Evolutionary conservation across 2,888 invertebrate genomes (phyloP).

Genomic region (Aleiodes leptofemur): DNA sequence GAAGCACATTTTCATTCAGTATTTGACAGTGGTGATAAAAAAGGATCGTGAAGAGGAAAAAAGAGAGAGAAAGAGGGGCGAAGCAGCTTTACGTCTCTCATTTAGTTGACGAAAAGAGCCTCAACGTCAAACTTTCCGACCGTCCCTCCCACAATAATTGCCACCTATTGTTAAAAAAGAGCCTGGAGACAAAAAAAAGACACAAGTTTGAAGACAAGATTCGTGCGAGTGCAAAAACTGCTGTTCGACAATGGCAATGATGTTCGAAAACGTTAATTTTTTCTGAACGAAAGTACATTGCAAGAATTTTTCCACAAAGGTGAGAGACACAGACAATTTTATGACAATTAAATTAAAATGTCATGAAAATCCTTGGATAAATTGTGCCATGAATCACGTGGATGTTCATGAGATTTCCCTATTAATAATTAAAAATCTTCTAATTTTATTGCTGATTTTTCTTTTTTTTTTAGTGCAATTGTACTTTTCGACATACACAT

Average conservation of each 20-base stretch:
- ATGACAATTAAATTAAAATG: too few species aligned
- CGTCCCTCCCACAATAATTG: background rate
- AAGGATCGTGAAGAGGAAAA: background rate
- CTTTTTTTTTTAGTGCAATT: background rate
- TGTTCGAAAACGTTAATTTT: too few species aligned
- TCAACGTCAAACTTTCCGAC: too few species aligned
- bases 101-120: too few species aligned
- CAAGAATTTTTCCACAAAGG: too few species aligned
- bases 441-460: slow-evolving; percentile 4
- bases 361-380: background rate
- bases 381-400: background rate
- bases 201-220: too few species aligned
- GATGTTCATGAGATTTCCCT: background rate
- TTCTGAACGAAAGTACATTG: too few species aligned
- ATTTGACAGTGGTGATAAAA: background rate
- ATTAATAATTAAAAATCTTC: background rate
- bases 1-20: background rate
- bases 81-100: too few species aligned
- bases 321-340: too few species aligned
- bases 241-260: too few species aligned
- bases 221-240: too few species aligned
- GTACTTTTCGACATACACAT: background rate
- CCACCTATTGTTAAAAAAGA: background rate
- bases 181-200: background rate
- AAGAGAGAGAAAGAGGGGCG: background rate